A percentile compares a stretch with the other conserved stretches of the same genome.
Evolutionary conservation across 2,888 invertebrate genomes (phyloP).

Genomic region (Apamea crenata): DNA sequence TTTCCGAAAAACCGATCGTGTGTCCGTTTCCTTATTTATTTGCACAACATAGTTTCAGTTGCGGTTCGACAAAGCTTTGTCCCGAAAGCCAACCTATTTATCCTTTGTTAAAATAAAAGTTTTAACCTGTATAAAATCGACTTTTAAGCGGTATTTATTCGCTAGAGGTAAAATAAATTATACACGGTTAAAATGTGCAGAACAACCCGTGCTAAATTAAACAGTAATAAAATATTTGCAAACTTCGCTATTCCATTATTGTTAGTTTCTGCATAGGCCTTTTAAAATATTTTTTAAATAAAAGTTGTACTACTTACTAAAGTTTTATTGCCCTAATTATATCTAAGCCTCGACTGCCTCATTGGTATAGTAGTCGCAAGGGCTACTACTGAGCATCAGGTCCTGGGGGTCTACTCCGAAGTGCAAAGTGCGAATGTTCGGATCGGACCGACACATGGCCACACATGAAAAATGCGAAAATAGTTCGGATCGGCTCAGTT

Average conservation of each 20-base stretch:
- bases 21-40: slow-evolving; percentile 71
- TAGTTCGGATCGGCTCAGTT: no score
- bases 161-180: background rate
- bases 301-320: background rate
- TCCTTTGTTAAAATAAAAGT: slow-evolving; percentile 53
- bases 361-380: background rate
- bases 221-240: background rate
- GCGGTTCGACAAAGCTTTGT: slow-evolving; percentile 64
- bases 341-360: background rate
- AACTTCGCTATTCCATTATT: background rate
- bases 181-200: background rate
- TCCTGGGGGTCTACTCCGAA: no score
- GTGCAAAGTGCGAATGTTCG: no score
- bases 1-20: slow-evolving; percentile 38
- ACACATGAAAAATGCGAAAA: no score
- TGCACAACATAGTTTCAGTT: slow-evolving; percentile 68
- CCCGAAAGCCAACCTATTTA: slow-evolving; percentile 60
- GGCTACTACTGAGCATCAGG: background rate
- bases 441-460: no score
- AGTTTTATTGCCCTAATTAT: background rate
- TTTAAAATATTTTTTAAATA: background rate
- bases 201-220: background rate
- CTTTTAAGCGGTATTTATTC: slow-evolving; percentile 28
- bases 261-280: background rate
- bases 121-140: slow-evolving; percentile 40